phyloP scores from a whole-genome alignment of 2,888 invertebrate species.

The Parochlus steinenii region DNA sequence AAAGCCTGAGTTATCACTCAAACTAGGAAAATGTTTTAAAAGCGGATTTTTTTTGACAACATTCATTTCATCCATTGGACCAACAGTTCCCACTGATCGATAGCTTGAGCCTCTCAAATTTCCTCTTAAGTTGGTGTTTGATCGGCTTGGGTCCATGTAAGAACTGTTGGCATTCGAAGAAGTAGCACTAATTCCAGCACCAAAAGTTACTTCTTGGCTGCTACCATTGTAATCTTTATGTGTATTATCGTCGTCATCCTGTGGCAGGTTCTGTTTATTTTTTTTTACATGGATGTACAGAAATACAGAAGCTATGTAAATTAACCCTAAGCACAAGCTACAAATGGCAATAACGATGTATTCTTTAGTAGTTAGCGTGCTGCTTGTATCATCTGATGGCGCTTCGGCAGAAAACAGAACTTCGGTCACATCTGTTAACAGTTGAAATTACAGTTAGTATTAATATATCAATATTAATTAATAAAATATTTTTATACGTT shows the following conservation, averaged over 20 bases:
- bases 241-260: constrained; percentile 17
- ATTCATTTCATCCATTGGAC: constrained; percentile 40
- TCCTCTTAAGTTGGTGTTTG: no score
- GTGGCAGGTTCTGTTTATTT: constrained; percentile 31
- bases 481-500: constrained; percentile 26
- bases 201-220: no score
- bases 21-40: constrained; percentile 41
- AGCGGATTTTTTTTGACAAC: constrained; percentile 66
- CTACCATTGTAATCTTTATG: no score
- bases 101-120: constrained; percentile 2
- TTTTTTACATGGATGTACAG: constrained; percentile 64
- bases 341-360: constrained; percentile 72
- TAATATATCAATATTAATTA: constrained; percentile 4
- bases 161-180: no score
- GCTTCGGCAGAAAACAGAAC: constrained; percentile 56
- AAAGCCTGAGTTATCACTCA: constrained; percentile 32
- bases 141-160: not conserved
- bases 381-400: constrained; percentile 36
- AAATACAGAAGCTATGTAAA: constrained; percentile 73
- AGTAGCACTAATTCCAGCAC: no score
- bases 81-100: constrained; percentile 2
- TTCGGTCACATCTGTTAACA: constrained; percentile 54
- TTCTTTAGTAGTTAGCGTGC: constrained; percentile 49
- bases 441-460: constrained; percentile 7
- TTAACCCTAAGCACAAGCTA: constrained; percentile 66